phyloP scores from a whole-genome alignment of 2,888 invertebrate species.

The Pinctada fucata region DNA sequence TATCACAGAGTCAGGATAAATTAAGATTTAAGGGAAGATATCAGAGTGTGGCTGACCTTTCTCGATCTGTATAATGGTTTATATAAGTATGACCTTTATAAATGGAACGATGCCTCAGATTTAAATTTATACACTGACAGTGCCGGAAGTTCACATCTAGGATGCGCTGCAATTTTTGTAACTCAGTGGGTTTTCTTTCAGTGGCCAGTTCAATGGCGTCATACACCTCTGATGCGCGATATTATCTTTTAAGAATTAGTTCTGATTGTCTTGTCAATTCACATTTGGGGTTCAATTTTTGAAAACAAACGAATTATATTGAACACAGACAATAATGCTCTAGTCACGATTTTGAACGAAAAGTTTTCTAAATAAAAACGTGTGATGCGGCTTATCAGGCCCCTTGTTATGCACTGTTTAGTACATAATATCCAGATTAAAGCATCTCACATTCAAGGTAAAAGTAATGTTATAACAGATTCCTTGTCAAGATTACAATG shows the following conservation, averaged over 20 bases:
- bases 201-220: too few relatives aligned
- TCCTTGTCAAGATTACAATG: neutral
- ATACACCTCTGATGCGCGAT: too few relatives aligned
- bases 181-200: neutral
- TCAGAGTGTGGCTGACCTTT: conserved; percentile 1
- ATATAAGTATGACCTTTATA: neutral
- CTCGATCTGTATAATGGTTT: conserved; percentile 16
- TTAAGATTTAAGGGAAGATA: neutral
- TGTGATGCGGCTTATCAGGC: neutral
- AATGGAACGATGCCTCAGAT: neutral
- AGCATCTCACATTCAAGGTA: neutral
- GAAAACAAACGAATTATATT: conserved; percentile 11
- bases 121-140: neutral
- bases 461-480: neutral
- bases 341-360: conserved; percentile 8
- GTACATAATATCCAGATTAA: neutral
- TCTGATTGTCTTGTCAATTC: too few relatives aligned
- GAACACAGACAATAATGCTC: conserved; percentile 24
- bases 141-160: neutral
- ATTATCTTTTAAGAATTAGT: too few relatives aligned
- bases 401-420: neutral
- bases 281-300: conserved; percentile 2
- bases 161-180: conserved; percentile 10
- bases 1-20: neutral
- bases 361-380: conserved; percentile 11